Percentiles rank a stretch among this genome's conserved stretches.
Conservation (phyloP, 2,888 invertebrate species). For the Litoditis marina region DNA sequence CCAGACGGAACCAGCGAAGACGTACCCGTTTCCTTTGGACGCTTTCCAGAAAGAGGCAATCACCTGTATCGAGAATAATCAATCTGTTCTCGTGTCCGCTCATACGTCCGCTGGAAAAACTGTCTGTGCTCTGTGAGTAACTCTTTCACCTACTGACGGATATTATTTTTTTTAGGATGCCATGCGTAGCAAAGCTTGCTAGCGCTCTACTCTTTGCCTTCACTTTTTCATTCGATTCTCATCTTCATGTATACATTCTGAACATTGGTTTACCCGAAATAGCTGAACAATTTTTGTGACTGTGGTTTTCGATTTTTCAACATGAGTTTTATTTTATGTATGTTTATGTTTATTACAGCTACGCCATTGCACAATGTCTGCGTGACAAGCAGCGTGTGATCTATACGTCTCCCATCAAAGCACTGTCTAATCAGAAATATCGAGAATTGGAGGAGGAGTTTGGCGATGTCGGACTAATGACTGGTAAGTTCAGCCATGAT, state of each 20-base stretch:
- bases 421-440: constrained; percentile 97
- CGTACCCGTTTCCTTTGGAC: constrained; percentile 90
- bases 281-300: too few relatives aligned
- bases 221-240: too few relatives aligned
- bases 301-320: too few relatives aligned
- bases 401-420: constrained; percentile 98
- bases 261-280: too few relatives aligned
- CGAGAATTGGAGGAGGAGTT: constrained; percentile 82
- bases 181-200: too few relatives aligned
- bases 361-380: constrained; percentile 90
- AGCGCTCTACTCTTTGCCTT: too few relatives aligned
- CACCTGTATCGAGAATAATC: constrained; percentile 88
- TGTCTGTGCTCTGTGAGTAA: constrained; percentile 85
- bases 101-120: constrained; percentile 99
- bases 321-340: too few relatives aligned
- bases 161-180: too few relatives aligned
- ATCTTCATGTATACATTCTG: too few relatives aligned
- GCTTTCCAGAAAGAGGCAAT: constrained; percentile 79
- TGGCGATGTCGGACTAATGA: constrained; percentile 91
- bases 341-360: constrained; percentile 65
- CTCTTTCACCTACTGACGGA: not conserved
- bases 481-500: too few relatives aligned
- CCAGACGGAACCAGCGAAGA: constrained; percentile 79
- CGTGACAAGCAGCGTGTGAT: constrained; percentile 93
- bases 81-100: constrained; percentile 95